Conservation (phyloP, 2,888 invertebrate species). For the Smittia aterrima region DNA sequence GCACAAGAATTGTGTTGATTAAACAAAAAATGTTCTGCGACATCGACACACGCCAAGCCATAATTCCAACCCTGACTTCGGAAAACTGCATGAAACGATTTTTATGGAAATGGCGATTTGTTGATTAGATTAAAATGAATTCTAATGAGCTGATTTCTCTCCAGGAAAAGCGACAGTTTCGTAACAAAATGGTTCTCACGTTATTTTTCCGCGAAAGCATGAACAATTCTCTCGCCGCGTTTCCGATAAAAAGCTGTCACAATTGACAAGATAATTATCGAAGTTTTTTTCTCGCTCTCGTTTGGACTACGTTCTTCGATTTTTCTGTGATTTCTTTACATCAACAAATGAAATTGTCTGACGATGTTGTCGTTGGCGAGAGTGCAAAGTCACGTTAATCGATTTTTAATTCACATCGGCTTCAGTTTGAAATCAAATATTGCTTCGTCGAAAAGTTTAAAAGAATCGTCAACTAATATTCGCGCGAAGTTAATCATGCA, state of each 20-base stretch:
- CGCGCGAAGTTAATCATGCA: neutral
- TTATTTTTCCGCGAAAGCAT: neutral
- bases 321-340: neutral
- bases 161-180: neutral
- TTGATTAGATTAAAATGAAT: no score
- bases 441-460: neutral
- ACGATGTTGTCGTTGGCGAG: no score
- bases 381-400: neutral
- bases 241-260: neutral
- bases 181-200: neutral
- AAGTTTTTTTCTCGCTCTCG: neutral
- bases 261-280: slow-evolving; percentile 1
- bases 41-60: no score
- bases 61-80: no score
- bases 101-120: no score
- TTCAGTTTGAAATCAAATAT: neutral
- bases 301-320: neutral
- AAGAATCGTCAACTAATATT: neutral
- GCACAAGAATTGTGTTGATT: no score
- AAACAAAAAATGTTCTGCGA: no score
- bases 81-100: no score
- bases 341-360: no score
- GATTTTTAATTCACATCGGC: slow-evolving; percentile 2
- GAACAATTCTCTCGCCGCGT: neutral
- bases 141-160: no score